A percentile compares a stretch with the other conserved stretches of the same genome.
Evolutionary conservation across 2,888 invertebrate species (phyloP).

Genomic region (Odontothrips loti): DNA sequence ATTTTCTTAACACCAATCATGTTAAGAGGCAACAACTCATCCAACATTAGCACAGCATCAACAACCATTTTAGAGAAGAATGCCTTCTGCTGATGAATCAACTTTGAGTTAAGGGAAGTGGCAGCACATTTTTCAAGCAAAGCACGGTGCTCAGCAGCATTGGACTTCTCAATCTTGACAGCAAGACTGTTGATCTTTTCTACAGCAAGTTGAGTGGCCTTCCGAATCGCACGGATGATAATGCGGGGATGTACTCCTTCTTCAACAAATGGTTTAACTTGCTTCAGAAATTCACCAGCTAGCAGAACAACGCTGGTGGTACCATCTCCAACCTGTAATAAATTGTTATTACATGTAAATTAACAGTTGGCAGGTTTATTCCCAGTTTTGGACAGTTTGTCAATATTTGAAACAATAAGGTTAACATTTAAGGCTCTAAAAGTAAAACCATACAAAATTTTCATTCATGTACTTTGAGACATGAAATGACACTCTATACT

Average conservation of each 20-base stretch:
- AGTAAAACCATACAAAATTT: not conserved
- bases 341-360: not conserved
- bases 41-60: slow-evolving; percentile 88
- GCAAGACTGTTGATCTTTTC: slow-evolving; percentile 79
- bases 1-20: slow-evolving; percentile 99
- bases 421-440: not conserved
- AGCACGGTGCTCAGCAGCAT: slow-evolving; percentile 58
- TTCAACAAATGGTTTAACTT: slow-evolving; percentile 91
- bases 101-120: slow-evolving; percentile 94
- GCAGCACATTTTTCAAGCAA: slow-evolving; percentile 85
- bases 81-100: slow-evolving; percentile 91
- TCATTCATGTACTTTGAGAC: not conserved
- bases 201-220: slow-evolving; percentile 74
- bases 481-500: not conserved
- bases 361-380: too few species aligned
- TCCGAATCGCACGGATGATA: slow-evolving; percentile 83
- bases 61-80: slow-evolving; percentile 98
- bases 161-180: slow-evolving; percentile 67
- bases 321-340: slow-evolving; percentile 87
- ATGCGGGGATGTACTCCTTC: slow-evolving; percentile 95
- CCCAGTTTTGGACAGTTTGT: too few species aligned
- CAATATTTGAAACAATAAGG: too few species aligned
- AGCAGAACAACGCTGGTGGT: slow-evolving; percentile 96
- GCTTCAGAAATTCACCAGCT: slow-evolving; percentile 92
- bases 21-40: slow-evolving; percentile 85